Evolutionary conservation across 2,888 invertebrate species (phyloP).

Genomic region (Microlaimidae sp.): DNA sequence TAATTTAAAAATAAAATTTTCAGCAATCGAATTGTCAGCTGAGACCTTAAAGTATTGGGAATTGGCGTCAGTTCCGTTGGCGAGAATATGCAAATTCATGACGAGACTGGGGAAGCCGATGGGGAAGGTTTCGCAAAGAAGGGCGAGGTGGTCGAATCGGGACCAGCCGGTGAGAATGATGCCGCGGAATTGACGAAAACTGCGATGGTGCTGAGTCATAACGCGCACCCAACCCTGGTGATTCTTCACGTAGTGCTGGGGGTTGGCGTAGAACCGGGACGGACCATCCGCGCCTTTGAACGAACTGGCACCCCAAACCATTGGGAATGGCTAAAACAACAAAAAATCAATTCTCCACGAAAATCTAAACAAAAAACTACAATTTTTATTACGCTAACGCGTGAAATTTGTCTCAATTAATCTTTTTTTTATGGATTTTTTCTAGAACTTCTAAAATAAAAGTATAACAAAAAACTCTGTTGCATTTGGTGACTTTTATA

Average conservation of each 20-base stretch:
- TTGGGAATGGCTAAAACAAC: constrained; percentile 47
- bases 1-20: too few relatives aligned
- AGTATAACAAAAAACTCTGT: too few relatives aligned
- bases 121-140: constrained; percentile 38
- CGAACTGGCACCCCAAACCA: constrained; percentile 54
- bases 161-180: constrained; percentile 39
- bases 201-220: constrained; percentile 18
- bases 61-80: not conserved
- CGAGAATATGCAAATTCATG: constrained; percentile 4
- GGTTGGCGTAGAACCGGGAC: constrained; percentile 38
- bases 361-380: not conserved
- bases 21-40: too few relatives aligned
- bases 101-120: constrained; percentile 17
- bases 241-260: constrained; percentile 36
- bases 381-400: too few relatives aligned
- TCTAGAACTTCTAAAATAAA: too few relatives aligned
- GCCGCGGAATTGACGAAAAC: constrained; percentile 28
- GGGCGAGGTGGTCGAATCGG: constrained; percentile 39
- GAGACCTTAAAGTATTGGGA: too few relatives aligned
- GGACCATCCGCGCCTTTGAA: constrained; percentile 46
- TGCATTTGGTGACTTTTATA: too few relatives aligned
- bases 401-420: too few relatives aligned
- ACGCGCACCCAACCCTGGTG: constrained; percentile 34
- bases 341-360: not conserved
- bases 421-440: too few relatives aligned